Evolutionary conservation across 1,140 invertebrate genomes (phyloP).

Genomic region (Trigoniulus corallinus): DNA sequence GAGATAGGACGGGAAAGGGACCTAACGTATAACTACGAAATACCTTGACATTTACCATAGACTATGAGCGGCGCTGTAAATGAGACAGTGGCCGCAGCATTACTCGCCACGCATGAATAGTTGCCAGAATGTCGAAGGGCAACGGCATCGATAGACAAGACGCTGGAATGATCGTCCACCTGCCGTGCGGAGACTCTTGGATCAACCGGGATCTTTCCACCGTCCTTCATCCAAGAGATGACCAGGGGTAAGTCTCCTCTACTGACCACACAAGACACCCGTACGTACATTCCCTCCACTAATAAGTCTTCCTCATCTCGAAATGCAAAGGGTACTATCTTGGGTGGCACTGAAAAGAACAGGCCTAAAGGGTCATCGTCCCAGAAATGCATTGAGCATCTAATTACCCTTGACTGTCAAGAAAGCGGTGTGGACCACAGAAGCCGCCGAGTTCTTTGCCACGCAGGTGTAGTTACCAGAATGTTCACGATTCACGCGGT

Average conservation of each 20-base stretch:
- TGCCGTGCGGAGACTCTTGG: slow-evolving; percentile 7
- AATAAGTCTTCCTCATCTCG: slow-evolving; percentile 16
- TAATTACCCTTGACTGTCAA: slow-evolving; percentile 39
- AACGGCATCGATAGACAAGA: slow-evolving; percentile 72
- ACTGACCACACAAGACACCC: slow-evolving; percentile 18
- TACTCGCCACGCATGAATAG: slow-evolving; percentile 57
- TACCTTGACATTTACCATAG: slow-evolving; percentile 28
- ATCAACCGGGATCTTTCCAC: slow-evolving; percentile 26
- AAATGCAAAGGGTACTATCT: slow-evolving; percentile 17
- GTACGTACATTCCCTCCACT: slow-evolving; percentile 19
- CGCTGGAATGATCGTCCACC: slow-evolving; percentile 34
- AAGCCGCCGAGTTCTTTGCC: slow-evolving; percentile 30
- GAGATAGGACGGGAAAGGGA: neutral
- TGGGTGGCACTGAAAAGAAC: slow-evolving; percentile 20
- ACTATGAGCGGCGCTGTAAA: slow-evolving; percentile 40
- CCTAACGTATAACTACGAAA: neutral
- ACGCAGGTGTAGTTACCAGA: slow-evolving; percentile 30
- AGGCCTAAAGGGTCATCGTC: slow-evolving; percentile 3
- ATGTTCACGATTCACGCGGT: slow-evolving; percentile 17
- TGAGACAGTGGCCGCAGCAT: slow-evolving; percentile 38
- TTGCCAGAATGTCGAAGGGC: slow-evolving; percentile 65
- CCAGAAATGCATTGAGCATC: neutral
- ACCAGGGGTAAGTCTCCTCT: slow-evolving; percentile 7
- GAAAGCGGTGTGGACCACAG: slow-evolving; percentile 37
- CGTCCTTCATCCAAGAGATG: slow-evolving; percentile 27